Evolutionary conservation across 2,113 vertebrate species (phyloP).

Genomic region (Poeciliopsis retropinna): DNA sequence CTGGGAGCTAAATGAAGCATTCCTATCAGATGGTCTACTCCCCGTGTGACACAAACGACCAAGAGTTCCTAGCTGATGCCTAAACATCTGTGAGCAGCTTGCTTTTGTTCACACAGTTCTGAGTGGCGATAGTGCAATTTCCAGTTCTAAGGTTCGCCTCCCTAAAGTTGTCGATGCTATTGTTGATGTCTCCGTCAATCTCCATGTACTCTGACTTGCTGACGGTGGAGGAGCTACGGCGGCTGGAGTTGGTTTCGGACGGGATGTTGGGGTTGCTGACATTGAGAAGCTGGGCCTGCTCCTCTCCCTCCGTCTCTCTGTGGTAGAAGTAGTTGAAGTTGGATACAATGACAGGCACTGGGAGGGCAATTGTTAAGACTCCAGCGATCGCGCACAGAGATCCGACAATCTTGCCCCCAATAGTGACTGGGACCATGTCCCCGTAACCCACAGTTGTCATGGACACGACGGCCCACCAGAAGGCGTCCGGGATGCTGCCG

Average conservation of each 20-base stretch:
- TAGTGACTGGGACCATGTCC: constrained; percentile 99
- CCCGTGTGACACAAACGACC: constrained; percentile 55
- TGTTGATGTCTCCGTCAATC: constrained; percentile 97
- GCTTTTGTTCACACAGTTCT: constrained; percentile 98
- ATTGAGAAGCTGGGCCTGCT: constrained; percentile 97
- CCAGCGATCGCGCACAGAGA: constrained; percentile 99
- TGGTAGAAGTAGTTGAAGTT: constrained; percentile 99
- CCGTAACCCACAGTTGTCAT: constrained; percentile 99
- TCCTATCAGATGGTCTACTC: constrained; percentile 73
- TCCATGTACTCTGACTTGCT: constrained; percentile 99
- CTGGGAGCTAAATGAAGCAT: constrained; percentile 88
- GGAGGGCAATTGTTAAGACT: constrained; percentile 98
- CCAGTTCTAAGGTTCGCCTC: constrained; percentile 99
- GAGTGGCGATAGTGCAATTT: constrained; percentile 95
- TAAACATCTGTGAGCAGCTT: constrained; percentile 98
- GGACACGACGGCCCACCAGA: constrained; percentile 99
- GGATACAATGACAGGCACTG: constrained; percentile 99
- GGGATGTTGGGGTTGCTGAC: constrained; percentile 97
- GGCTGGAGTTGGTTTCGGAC: constrained; percentile 94
- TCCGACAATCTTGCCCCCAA: constrained; percentile 99
- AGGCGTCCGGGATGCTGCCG: constrained; percentile 96
- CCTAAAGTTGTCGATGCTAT: constrained; percentile 98
- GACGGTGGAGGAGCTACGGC: constrained; percentile 92
- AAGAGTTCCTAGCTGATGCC: constrained; percentile 60
- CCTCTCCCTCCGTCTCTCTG: constrained; percentile 98